Conservation (phyloP, 2,888 invertebrate species). For the Caenorhabditis sp. region DNA sequence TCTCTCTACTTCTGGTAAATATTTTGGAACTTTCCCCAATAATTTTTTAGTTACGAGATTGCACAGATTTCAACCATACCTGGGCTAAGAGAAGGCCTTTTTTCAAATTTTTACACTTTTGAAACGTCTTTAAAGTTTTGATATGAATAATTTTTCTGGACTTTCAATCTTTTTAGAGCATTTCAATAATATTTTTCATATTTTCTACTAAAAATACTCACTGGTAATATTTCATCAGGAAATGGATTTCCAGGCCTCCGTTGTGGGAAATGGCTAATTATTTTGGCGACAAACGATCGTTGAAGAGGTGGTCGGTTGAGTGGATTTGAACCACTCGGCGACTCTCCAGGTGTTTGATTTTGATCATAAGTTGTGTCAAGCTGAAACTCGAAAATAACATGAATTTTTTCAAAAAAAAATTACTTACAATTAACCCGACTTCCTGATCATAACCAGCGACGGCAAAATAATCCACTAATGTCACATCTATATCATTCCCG, state of each 20-base stretch:
- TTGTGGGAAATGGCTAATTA: slow-evolving; percentile 92
- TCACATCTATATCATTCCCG: slow-evolving; percentile 47
- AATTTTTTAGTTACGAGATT: too few species aligned
- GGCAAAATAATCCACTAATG: slow-evolving; percentile 68
- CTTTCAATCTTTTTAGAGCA: too few species aligned
- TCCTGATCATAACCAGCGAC: slow-evolving; percentile 66
- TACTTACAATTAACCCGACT: slow-evolving; percentile 59
- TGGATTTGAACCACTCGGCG: slow-evolving; percentile 20
- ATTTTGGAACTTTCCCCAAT: too few species aligned
- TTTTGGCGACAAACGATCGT: slow-evolving; percentile 90
- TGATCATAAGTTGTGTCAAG: slow-evolving; percentile 54
- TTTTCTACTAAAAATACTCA: slow-evolving; percentile 76
- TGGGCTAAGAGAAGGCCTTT: too few species aligned
- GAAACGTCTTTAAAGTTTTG: too few species aligned
- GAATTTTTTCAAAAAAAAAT: too few species aligned
- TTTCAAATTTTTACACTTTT: too few species aligned
- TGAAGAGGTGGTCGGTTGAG: slow-evolving; percentile 82
- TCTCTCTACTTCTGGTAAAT: too few species aligned
- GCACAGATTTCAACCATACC: too few species aligned
- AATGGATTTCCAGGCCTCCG: slow-evolving; percentile 77
- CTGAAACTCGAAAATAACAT: too few species aligned
- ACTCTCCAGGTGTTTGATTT: slow-evolving; percentile 37
- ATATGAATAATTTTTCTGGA: too few species aligned
- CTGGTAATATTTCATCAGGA: slow-evolving; percentile 88
- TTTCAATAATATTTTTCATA: too few species aligned